Percentiles rank a stretch among this genome's conserved stretches.
These are phyloP conservation scores for Operophtera brumata DNA, from an alignment of 2,888 invertebrate genomes.

Conservation along the genomic window DNA sequence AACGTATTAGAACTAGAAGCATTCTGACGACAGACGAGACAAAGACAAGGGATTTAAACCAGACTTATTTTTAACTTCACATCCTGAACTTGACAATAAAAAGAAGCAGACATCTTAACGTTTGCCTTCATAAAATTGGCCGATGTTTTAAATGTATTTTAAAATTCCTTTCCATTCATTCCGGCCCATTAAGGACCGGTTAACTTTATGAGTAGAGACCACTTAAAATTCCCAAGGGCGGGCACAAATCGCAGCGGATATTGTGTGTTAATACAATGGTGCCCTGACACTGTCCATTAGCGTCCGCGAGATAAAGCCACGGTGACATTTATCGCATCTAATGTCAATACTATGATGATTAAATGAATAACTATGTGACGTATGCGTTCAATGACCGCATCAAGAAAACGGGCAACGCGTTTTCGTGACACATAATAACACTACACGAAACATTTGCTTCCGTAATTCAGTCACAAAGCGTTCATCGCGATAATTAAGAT, in stretches of 20 bases:
- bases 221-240: conserved; percentile 59
- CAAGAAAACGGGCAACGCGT: conserved; percentile 22
- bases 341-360: conserved; percentile 49
- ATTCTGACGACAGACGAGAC: conserved; percentile 31
- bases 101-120: conserved; percentile 32
- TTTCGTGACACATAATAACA: conserved; percentile 3
- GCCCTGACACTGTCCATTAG: conserved; percentile 59
- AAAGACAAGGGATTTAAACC: conserved; percentile 28
- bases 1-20: conserved; percentile 48
- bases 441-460: conserved; percentile 14
- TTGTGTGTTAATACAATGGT: conserved; percentile 58
- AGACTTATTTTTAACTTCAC: conserved; percentile 35
- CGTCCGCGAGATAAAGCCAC: conserved; percentile 57
- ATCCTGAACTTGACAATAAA: conserved; percentile 36
- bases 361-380: no score
- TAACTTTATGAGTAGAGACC: conserved; percentile 60
- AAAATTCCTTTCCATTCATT: conserved; percentile 58
- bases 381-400: conserved; percentile 36
- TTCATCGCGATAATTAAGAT: conserved; percentile 6
- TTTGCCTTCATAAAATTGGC: conserved; percentile 44
- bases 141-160: conserved; percentile 48
- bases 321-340: conserved; percentile 50
- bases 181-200: conserved; percentile 58
- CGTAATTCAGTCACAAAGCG: conserved; percentile 2
- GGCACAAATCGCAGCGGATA: conserved; percentile 67